phyloP scores from a whole-genome alignment of 2,797 vertebrate species.

The Allobates femoralis region DNA sequence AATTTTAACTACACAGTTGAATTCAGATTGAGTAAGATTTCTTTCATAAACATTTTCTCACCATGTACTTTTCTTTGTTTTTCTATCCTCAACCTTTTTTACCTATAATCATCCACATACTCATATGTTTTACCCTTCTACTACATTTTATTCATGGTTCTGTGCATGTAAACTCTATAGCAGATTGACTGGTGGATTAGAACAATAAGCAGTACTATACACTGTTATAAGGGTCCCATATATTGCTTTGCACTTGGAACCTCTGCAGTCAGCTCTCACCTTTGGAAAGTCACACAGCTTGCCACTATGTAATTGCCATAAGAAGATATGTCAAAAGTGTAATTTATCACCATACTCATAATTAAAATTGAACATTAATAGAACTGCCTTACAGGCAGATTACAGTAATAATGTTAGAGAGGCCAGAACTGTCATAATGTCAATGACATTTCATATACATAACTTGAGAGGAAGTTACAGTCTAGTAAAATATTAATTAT shows the following conservation, averaged over 20 bases:
- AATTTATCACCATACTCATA: not conserved
- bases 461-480: not conserved
- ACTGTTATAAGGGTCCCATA: not conserved
- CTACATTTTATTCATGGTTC: not conserved
- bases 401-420: not conserved
- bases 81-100: no score
- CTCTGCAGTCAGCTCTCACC: not conserved
- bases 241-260: not conserved
- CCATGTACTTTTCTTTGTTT: no score
- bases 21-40: no score
- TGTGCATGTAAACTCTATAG: not conserved
- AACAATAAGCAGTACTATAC: not conserved
- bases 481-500: not conserved
- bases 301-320: not conserved
- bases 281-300: not conserved
- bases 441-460: not conserved
- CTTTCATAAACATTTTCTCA: no score
- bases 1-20: no score
- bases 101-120: no score
- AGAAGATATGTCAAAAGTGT: not conserved
- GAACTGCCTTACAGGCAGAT: not conserved
- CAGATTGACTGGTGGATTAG: not conserved
- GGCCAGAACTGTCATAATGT: not conserved
- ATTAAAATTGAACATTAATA: not conserved
- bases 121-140: not conserved